Conservation (phyloP, 2,797 vertebrate species). For the Natrix natrix region DNA sequence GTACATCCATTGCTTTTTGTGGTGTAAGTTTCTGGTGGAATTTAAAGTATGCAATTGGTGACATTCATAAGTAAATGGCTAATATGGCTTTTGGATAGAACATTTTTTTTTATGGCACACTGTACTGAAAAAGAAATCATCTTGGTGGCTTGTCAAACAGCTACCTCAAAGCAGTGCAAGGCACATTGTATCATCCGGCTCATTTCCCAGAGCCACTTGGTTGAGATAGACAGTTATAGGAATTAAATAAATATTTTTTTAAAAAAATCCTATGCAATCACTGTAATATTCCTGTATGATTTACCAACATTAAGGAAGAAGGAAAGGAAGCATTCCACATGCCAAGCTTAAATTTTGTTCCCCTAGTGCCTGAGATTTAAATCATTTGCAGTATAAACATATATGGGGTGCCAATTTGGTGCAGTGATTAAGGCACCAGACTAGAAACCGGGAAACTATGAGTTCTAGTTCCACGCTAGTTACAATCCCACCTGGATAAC, state of each 20-base stretch:
- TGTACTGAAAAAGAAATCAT: not conserved
- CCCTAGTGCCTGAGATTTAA: not conserved
- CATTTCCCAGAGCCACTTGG: not conserved
- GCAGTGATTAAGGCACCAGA: not conserved
- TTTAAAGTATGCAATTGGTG: slow-evolving; percentile 98
- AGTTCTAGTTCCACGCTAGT: not conserved
- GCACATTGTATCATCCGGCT: not conserved
- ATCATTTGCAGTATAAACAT: not conserved
- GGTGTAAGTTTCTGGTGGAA: slow-evolving; percentile 90
- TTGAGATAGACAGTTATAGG: not conserved
- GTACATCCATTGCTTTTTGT: slow-evolving; percentile 2
- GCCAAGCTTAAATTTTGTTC: not conserved
- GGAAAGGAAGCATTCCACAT: not conserved
- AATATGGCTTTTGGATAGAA: not conserved
- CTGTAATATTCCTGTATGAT: not conserved
- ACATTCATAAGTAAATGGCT: slow-evolving; percentile 62
- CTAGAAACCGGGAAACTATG: not conserved
- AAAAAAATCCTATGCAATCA: not conserved
- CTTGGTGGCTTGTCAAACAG: not conserved
- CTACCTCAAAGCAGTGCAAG: not conserved
- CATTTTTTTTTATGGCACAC: not conserved
- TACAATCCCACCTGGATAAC: not conserved
- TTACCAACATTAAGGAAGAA: not conserved
- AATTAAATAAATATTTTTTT: not conserved
- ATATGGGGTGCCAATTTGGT: not conserved